Base-by-base conservation (phyloP, 2,113 vertebrate genomes). In the Cololabis saira region DNA sequence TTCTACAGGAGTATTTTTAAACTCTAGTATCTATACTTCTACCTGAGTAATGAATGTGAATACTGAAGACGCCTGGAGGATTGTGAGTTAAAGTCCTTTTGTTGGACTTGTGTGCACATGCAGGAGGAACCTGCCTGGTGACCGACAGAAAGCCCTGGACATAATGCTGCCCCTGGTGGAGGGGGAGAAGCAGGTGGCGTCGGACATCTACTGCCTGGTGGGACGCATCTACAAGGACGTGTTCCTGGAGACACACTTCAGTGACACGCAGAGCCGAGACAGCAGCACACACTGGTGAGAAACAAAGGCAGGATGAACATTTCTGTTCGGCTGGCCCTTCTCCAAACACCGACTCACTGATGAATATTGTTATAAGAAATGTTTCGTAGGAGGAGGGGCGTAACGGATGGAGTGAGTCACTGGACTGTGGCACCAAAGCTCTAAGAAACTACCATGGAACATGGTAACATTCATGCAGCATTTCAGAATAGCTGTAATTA, bases 181-280 rank as follows among this genome's bases (percentile, higher is more conserved):
- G 71, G 92, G 85, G 10, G 94, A 98, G 71, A 94, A 94, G 49
- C 96, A 99, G 80, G 95, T 97, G 24, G 96, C 98, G 57, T 99
- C 97, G 1, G 98, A 99, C 87, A 95, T 99, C 90, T 99, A 98
- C 86, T 99, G 98, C 83, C 86, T 99, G 13, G 94, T 98, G 72
- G 98, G 98, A 61, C 94, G 97, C 40, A 98, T 99, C 92, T 98
- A 98, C 76, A 98, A 97, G 88, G 98, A 99, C 85, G 95, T 87
- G 68, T 99, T 99, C 91, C 89, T 98, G 87, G 97, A 99, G 82
- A 98, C 98, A 22, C 94, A 95, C 67, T 99, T 98, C 82, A 89
- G 54, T 0, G 94, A 99, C 88, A 94, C 84, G 0, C 85, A 95
- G 83, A 98, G 96, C 89, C 91, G 98, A 78, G 97, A 99, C 90